Evolutionary conservation across 2,888 invertebrate genomes (phyloP).

Genomic region (Brassicogethes aeneus): DNA sequence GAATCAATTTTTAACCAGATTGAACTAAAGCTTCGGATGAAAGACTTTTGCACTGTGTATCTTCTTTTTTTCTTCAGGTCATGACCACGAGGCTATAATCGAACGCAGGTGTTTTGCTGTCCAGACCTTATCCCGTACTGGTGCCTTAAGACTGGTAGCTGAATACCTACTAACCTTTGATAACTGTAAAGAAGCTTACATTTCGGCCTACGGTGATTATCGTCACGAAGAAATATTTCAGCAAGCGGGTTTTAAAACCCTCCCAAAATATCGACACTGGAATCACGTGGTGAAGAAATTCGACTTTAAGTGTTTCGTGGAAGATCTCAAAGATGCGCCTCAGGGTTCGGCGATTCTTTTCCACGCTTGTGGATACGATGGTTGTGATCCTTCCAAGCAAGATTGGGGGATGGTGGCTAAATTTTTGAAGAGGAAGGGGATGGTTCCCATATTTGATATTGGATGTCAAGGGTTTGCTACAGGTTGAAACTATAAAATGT

Average conservation of each 20-base stretch:
- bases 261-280: neutral
- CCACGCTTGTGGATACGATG: neutral
- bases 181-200: neutral
- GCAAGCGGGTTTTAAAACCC: neutral
- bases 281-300: neutral
- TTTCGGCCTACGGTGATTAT: neutral
- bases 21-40: no score
- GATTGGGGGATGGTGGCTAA: neutral
- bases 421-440: neutral
- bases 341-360: constrained; percentile 1
- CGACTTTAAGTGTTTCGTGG: neutral
- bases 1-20: no score
- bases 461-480: neutral
- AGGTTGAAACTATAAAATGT: neutral
- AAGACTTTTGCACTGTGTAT: no score
- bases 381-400: neutral
- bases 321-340: neutral
- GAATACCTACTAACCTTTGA: neutral
- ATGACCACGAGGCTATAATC: neutral
- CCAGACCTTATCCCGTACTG: neutral
- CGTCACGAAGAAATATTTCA: neutral
- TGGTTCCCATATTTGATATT: neutral
- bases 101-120: neutral
- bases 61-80: neutral
- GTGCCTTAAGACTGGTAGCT: neutral